A percentile compares a stretch with the other conserved stretches of the same genome.
phyloP scores from a whole-genome alignment of 2,797 vertebrate species.

The Emydoidea blandingii region DNA sequence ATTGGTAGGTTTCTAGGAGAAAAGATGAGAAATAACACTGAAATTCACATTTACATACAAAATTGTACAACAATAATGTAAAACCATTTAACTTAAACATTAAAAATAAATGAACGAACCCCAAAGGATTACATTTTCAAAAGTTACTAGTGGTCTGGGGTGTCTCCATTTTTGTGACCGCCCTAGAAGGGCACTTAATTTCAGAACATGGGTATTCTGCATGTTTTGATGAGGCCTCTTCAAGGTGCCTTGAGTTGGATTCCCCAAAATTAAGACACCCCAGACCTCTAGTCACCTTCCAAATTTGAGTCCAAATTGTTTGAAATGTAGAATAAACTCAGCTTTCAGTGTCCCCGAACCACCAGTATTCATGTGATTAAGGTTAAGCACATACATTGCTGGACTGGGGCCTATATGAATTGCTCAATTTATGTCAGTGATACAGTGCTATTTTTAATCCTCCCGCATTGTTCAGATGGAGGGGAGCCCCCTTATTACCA shows the following conservation, averaged over 20 bases:
- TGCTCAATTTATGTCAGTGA: neutral
- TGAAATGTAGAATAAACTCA: neutral
- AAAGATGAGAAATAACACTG: neutral
- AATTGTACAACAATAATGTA: neutral
- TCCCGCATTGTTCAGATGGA: neutral
- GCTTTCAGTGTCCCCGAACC: neutral
- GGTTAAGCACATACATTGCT: neutral
- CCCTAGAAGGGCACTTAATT: neutral
- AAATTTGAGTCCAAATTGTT: neutral
- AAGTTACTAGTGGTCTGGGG: neutral
- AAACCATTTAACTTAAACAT: neutral
- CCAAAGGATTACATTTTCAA: neutral
- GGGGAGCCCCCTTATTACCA: neutral
- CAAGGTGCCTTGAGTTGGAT: neutral
- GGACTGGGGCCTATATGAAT: neutral
- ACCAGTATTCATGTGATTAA: neutral
- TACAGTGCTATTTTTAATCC: neutral
- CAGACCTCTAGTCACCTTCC: neutral
- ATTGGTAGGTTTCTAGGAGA: neutral
- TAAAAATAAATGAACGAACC: neutral
- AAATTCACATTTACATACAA: neutral
- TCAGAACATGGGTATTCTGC: neutral
- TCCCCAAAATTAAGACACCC: neutral
- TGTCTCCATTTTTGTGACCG: neutral
- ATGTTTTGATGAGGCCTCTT: neutral